A percentile compares a stretch with the other conserved stretches of the same genome.
These are phyloP conservation scores for Drosophila willistoni DNA, from an alignment of 1,140 invertebrate genomes.

Conservation along the genomic window DNA sequence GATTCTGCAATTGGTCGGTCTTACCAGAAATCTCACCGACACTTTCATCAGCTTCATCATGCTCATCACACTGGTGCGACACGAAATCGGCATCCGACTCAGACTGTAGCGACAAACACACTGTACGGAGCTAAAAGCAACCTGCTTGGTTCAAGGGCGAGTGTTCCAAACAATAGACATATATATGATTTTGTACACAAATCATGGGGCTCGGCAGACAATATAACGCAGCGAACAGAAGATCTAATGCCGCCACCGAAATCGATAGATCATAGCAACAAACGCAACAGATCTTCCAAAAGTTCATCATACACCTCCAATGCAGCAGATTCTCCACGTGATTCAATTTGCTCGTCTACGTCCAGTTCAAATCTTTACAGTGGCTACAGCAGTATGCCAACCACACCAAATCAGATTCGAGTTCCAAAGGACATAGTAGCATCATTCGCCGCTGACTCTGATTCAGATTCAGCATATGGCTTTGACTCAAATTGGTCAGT, in stretches of 20 bases:
- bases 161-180: slow-evolving; percentile 82
- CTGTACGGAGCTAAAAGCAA: slow-evolving; percentile 58
- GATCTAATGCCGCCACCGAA: slow-evolving; percentile 89
- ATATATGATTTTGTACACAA: slow-evolving; percentile 86
- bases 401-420: slow-evolving; percentile 85
- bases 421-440: slow-evolving; percentile 68
- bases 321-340: slow-evolving; percentile 73
- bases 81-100: slow-evolving; percentile 74
- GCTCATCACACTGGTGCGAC: slow-evolving; percentile 77
- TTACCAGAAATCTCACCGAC: slow-evolving; percentile 82
- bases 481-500: slow-evolving; percentile 89
- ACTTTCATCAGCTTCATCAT: slow-evolving; percentile 82
- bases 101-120: slow-evolving; percentile 66
- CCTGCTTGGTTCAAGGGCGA: slow-evolving; percentile 54
- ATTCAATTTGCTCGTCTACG: slow-evolving; percentile 74
- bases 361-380: slow-evolving; percentile 77
- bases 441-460: slow-evolving; percentile 84
- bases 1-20: slow-evolving; percentile 58
- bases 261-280: slow-evolving; percentile 85
- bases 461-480: slow-evolving; percentile 91
- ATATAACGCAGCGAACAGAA: slow-evolving; percentile 86
- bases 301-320: slow-evolving; percentile 84
- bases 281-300: slow-evolving; percentile 85
- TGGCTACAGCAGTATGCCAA: slow-evolving; percentile 85
- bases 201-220: slow-evolving; percentile 94